Evolutionary conservation across 2,113 vertebrate species (phyloP), one percentile per base, ranked within the genome.

Genomic region (Pollachius pollachius): DNA sequence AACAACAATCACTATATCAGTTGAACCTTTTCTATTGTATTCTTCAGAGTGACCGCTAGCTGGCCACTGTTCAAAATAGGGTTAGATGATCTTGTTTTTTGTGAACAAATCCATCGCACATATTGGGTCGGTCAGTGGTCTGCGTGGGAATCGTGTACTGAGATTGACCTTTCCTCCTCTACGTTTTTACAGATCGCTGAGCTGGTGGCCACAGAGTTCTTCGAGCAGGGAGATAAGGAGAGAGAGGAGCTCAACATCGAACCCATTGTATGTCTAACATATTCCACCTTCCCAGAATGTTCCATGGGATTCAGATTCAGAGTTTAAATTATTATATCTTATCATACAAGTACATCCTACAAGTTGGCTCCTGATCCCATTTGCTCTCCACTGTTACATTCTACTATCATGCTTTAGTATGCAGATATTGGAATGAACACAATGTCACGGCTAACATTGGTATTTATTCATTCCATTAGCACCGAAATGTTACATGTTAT

Each of bases 141-240:
- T 15, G 12, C 16, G 52, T 16, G 3, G 12, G 52, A 8, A 8
- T 54, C n/a, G 41, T 54, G 5, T 3, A 13, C 19, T 1, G 5
- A n/a, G 52, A 41, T 52, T 62, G n/a, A 13, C 37, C 18, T 23
- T 23, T 37, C 64, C 74, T 65, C 88, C 48, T 3, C 15, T 15
- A 37, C 62, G 73, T 65, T 88, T 18, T 82, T 91, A 30, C 91
- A 99, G 97, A 95, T 96, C 78, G 97, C 97, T 8, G 96, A 98
- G 84, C 95, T 99, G 62, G 95, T 99, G 21, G 97, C 97, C 68
- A 89, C 95, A 0, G 97, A 99, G 86, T 99, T 99, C 89, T 99
- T 98, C 62, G 96, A 98, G 71, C 97, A 99, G 89, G 97, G 97
- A 52, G 97, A 99, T 84, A 98, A 96, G 79, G 97, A 99, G 84